Evolutionary conservation across 2,113 vertebrate genomes (phyloP).

Genomic region (Eulemur rufifrons): DNA sequence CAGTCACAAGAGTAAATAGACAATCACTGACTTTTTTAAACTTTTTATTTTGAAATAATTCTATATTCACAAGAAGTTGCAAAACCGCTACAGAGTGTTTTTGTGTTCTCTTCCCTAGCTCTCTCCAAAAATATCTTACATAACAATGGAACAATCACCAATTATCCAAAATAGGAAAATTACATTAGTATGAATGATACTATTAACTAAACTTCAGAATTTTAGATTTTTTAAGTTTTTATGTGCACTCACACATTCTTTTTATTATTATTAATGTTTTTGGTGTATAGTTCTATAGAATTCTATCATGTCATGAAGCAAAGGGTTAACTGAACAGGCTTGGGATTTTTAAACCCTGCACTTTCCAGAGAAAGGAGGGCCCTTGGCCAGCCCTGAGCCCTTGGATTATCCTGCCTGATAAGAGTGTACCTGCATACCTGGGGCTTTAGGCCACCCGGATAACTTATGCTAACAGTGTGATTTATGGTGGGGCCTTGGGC

Average conservation of each 20-base stretch:
- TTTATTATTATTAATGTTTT: background rate
- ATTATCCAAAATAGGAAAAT: background rate
- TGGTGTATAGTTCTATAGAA: background rate
- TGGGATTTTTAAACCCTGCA: background rate
- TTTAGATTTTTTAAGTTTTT: background rate
- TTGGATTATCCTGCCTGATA: background rate
- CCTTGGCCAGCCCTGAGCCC: background rate
- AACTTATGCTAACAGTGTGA: background rate
- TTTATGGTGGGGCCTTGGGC: background rate
- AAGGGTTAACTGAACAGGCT: background rate
- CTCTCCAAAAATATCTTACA: background rate
- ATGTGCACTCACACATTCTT: background rate
- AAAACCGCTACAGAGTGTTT: background rate
- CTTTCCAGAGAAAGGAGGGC: background rate
- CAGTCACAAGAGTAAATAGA: no score
- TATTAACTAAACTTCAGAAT: background rate
- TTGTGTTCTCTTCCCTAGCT: background rate
- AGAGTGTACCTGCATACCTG: background rate
- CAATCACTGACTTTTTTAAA: background rate
- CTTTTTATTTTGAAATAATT: background rate
- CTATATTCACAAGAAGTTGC: background rate
- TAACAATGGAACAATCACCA: background rate
- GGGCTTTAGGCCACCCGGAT: background rate
- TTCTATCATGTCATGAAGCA: background rate
- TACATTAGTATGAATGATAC: background rate